Conservation (phyloP, 1,140 invertebrate genomes). For the Pinna nobilis region DNA sequence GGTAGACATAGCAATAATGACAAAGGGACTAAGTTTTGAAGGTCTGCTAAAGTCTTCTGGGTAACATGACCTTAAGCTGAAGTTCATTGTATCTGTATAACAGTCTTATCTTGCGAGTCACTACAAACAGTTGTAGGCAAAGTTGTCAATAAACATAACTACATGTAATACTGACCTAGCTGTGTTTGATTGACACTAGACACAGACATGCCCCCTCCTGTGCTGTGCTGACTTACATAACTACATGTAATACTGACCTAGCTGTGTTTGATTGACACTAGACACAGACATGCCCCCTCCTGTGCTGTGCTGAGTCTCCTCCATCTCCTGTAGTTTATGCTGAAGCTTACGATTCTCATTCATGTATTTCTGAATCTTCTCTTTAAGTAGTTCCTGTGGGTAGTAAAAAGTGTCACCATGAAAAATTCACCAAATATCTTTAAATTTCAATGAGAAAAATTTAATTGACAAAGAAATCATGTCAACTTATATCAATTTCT, state of each 20-base stretch:
- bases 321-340: conserved; percentile 50
- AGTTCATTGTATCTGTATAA: too few species aligned
- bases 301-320: conserved; percentile 21
- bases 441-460: conserved; percentile 12
- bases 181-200: conserved; percentile 50
- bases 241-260: conserved; percentile 38
- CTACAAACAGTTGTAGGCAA: too few species aligned
- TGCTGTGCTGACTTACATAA: not conserved
- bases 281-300: conserved; percentile 31
- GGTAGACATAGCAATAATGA: too few species aligned
- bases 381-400: conserved; percentile 47
- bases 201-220: conserved; percentile 23
- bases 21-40: too few species aligned
- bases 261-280: conserved; percentile 48
- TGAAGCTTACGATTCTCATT: conserved; percentile 64
- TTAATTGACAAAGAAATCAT: not conserved
- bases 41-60: too few species aligned
- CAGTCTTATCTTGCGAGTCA: too few species aligned
- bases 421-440: too few species aligned
- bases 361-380: conserved; percentile 61
- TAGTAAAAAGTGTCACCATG: too few species aligned
- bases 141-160: too few species aligned
- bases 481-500: not conserved
- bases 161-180: conserved; percentile 37
- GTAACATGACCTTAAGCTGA: too few species aligned